Evolutionary conservation across 2,797 vertebrate species (phyloP).

Genomic region (Rhinella marina): DNA sequence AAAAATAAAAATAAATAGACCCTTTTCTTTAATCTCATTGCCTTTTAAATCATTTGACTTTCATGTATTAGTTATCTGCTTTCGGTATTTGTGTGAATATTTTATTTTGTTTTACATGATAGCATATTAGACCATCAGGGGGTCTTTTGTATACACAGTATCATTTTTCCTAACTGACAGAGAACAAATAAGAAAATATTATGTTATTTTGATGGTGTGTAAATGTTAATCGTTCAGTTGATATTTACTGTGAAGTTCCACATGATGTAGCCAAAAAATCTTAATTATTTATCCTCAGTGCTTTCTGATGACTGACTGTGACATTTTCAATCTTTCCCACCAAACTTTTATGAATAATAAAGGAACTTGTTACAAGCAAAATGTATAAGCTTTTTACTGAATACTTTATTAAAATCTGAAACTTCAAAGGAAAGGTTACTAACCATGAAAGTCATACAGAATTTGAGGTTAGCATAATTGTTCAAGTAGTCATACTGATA

Average conservation of each 20-base stretch:
- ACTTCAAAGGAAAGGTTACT: neutral
- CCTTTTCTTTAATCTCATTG: too few relatives aligned
- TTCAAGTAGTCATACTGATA: too few relatives aligned
- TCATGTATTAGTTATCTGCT: neutral
- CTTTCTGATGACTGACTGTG: conserved; percentile 7
- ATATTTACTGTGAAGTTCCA: conserved; percentile 19
- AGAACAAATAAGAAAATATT: conserved; percentile 24
- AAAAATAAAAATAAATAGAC: neutral
- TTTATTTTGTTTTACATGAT: neutral
- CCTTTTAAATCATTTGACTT: neutral
- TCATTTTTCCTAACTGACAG: neutral
- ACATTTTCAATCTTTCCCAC: conserved; percentile 37
- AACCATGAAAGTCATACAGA: neutral
- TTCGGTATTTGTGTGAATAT: neutral
- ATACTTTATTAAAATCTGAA: neutral
- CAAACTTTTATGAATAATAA: conserved; percentile 22
- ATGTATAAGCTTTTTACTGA: neutral
- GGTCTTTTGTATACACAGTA: neutral
- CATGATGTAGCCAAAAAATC: conserved; percentile 26
- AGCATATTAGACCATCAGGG: neutral
- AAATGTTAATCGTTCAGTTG: conserved; percentile 43
- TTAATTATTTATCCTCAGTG: conserved; percentile 40
- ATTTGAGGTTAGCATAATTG: too few relatives aligned
- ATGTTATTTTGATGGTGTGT: conserved; percentile 12
- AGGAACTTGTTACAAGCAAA: conserved; percentile 21